Evolutionary conservation across 2,888 invertebrate genomes (phyloP).

Genomic region (Ectemnius lituratus): DNA sequence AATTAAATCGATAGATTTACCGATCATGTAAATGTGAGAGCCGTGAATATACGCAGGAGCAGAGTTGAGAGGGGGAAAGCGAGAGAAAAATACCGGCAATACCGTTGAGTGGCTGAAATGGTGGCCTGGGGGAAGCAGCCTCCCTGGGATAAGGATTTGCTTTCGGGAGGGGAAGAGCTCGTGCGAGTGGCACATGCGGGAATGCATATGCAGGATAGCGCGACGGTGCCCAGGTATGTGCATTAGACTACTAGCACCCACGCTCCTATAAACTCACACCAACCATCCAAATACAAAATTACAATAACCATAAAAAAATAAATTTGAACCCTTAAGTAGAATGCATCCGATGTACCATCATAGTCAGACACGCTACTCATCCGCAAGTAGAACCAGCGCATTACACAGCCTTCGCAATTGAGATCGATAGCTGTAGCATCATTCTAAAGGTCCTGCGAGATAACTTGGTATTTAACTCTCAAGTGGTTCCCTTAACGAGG

Average conservation of each 20-base stretch:
- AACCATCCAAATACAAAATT: no score
- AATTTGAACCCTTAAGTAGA: no score
- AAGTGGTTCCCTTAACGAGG: no score
- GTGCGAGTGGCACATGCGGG: slow-evolving; percentile 65
- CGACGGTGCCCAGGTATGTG: slow-evolving; percentile 57
- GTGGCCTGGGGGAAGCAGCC: slow-evolving; percentile 62
- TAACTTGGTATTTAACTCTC: no score
- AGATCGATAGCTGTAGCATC: no score
- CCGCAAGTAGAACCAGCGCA: no score
- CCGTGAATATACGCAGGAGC: background rate
- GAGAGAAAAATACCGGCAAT: slow-evolving; percentile 66
- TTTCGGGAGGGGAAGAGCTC: slow-evolving; percentile 68
- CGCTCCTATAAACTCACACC: no score
- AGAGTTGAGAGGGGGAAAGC: background rate
- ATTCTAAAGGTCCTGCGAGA: no score
- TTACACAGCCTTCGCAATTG: no score
- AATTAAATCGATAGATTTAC: slow-evolving; percentile 54
- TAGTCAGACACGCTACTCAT: no score
- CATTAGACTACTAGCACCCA: slow-evolving; percentile 9
- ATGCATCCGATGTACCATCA: no score
- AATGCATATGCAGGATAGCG: slow-evolving; percentile 72
- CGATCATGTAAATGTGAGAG: slow-evolving; percentile 18
- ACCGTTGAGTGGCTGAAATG: slow-evolving; percentile 72
- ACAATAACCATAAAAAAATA: no score
- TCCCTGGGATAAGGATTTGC: slow-evolving; percentile 69